Evolutionary conservation across 2,797 vertebrate genomes (phyloP).

Genomic region (Rhabdomys pumilio): DNA sequence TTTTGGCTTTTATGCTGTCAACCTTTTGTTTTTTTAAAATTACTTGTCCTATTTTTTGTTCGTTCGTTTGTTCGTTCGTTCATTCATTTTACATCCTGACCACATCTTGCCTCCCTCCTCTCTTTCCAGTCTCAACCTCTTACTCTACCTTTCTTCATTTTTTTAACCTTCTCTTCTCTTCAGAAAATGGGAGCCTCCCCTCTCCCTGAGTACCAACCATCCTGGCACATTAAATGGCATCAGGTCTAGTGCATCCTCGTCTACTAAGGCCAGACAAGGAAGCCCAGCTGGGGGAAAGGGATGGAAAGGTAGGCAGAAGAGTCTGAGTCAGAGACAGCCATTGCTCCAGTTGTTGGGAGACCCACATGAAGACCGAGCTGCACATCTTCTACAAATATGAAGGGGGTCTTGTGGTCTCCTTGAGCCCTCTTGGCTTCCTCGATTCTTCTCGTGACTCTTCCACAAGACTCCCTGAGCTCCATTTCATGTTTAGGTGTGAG

Average conservation of each 20-base stretch:
- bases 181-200: background rate
- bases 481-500: background rate
- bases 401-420: background rate
- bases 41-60: background rate
- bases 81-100: background rate
- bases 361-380: background rate
- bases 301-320: background rate
- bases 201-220: no score
- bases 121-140: background rate
- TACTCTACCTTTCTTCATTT: background rate
- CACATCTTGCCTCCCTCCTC: background rate
- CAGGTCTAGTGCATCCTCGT: background rate
- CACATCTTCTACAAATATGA: background rate
- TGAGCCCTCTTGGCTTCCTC: background rate
- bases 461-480: background rate
- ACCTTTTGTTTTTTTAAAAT: background rate
- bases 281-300: background rate
- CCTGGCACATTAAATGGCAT: background rate
- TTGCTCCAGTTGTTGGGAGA: background rate
- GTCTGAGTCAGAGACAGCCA: no score
- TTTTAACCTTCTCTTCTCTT: background rate
- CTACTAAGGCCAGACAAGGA: background rate
- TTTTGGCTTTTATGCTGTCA: background rate
- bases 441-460: background rate
- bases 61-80: background rate